Conservation (phyloP, 2,888 invertebrate species). For the Dermolepida albohirtum region DNA sequence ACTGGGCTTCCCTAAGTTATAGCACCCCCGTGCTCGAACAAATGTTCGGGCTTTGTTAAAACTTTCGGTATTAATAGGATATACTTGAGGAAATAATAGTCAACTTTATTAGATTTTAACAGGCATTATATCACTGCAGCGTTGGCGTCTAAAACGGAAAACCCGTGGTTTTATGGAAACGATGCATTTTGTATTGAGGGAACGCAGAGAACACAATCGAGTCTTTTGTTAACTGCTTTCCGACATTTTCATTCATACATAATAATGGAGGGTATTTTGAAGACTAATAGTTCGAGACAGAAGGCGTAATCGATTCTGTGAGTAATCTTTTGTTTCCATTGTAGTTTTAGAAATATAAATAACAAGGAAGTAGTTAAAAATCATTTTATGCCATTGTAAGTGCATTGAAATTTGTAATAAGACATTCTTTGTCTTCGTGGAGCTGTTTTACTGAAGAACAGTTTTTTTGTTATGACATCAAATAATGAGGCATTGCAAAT, state of each 20-base stretch:
- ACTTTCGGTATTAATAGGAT: constrained; percentile 1
- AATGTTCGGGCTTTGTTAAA: background rate
- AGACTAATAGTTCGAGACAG: constrained; percentile 3
- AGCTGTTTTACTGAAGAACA: too few relatives aligned
- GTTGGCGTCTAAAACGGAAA: background rate
- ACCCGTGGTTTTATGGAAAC: constrained; percentile 10
- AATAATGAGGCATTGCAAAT: too few relatives aligned
- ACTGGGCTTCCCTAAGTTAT: too few relatives aligned
- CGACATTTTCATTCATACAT: background rate
- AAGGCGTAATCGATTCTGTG: constrained; percentile 1
- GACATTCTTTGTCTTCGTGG: too few relatives aligned
- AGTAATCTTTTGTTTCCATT: constrained; percentile 15
- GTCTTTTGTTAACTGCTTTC: constrained; percentile 13
- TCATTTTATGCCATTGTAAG: too few relatives aligned
- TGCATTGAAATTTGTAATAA: too few relatives aligned
- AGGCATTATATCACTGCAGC: constrained; percentile 1
- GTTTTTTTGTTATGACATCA: too few relatives aligned
- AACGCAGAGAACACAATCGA: background rate
- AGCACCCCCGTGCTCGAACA: too few relatives aligned
- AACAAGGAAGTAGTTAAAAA: background rate
- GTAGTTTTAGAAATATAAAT: background rate
- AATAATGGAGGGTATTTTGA: constrained; percentile 10
- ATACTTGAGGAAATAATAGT: constrained; percentile 6
- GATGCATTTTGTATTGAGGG: constrained; percentile 2
- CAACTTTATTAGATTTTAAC: background rate